Evolutionary conservation across 2,113 vertebrate species (phyloP).

Genomic region (Alexandromys fortis): DNA sequence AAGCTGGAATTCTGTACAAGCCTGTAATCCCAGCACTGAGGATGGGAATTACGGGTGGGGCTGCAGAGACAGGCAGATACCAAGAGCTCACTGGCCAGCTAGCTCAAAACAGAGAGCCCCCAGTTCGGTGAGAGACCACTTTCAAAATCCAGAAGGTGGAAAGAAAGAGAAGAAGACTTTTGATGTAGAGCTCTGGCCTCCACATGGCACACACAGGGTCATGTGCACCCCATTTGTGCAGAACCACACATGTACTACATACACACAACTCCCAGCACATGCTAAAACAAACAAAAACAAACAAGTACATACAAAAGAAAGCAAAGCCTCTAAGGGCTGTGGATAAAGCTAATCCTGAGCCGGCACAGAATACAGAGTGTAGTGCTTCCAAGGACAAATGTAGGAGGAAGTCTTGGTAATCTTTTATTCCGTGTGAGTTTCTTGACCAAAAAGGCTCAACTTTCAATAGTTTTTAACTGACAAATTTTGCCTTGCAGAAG

Average conservation of each 20-base stretch:
- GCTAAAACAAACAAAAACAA: neutral
- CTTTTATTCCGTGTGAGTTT: neutral
- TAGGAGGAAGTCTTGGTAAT: neutral
- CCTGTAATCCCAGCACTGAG: neutral
- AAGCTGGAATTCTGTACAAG: neutral
- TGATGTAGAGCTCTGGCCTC: neutral
- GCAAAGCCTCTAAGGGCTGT: neutral
- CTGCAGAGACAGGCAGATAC: neutral
- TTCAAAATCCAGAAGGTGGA: neutral
- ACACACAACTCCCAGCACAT: neutral
- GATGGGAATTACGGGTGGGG: neutral
- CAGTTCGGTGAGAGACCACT: neutral
- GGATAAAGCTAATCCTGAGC: neutral
- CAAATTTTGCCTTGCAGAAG: slow-evolving; percentile 31
- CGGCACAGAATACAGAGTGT: neutral
- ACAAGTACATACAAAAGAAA: too few relatives aligned
- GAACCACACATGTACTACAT: neutral
- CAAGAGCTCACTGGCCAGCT: neutral
- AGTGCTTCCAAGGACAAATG: neutral
- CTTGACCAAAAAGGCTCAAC: neutral
- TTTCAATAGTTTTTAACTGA: neutral
- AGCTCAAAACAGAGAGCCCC: neutral
- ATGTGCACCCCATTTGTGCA: neutral
- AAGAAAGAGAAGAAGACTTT: neutral
- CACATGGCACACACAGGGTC: neutral